Base-by-base conservation (phyloP, 2,888 invertebrate species). In the Sphinx pinastri region DNA sequence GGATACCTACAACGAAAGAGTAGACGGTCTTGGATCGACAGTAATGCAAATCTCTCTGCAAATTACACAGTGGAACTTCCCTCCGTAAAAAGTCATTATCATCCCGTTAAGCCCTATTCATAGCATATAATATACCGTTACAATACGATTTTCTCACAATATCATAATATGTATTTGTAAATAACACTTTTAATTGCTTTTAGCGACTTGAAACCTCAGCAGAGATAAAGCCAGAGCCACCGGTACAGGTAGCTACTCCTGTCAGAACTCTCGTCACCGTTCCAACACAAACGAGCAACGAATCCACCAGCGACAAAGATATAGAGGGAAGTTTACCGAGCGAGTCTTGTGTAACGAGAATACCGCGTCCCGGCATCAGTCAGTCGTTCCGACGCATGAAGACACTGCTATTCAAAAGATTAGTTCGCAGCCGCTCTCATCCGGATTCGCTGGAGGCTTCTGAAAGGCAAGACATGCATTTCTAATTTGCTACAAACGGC, bases 361-460 rank as follows among this genome's bases (percentile, higher is more conserved):
- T 91, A 25, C 91, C 91, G 0, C 81, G 91, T 0, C 87, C 90
- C 0, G 87, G 87, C 0, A 78, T 89, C 11, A 87, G 82, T 68
- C 81, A 84, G 7, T 88, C 89, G 0, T 89, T 87, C 66, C 79
- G 85, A 11, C 76, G 76, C 14, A 89, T 89, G 89, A 89, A 89
- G 70, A 77, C 81, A 7, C 78, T 85, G 19, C 76, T 89, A 7
- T 88, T 88, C 68, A 77, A 79, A 16, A 83, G 76, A 51, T 73
- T 80, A n/a, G 76, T 75, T 6, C 78, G 70, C 0, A 76, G 76
- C 11, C 76, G 76, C 60, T 84, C 84, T 1, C 77, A 79, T 25
- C 80, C 81, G 0, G 84, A 87, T n/a, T 87, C 87, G 0, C 68
- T 82, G 51, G 84, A 85, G 38, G 73, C 71, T 12, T 84, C 86